Evolutionary conservation across 2,113 vertebrate genomes (phyloP), one percentile per base, ranked within the genome.

Genomic region (Suncus etruscus): DNA sequence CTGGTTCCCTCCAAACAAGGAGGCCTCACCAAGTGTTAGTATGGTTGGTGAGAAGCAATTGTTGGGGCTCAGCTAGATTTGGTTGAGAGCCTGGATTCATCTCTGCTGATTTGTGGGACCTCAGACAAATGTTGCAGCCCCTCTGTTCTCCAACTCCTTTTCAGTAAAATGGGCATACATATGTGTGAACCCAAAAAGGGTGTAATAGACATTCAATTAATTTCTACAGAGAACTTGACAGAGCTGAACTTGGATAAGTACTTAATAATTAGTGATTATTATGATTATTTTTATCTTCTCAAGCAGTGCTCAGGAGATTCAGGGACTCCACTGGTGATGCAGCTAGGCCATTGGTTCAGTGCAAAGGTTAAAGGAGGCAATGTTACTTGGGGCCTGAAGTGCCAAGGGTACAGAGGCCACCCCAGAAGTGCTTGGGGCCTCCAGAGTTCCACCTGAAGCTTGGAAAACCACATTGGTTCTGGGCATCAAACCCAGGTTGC

Each of bases 281-380:
- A 8, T 50, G 1, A 1, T 6, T 22, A 15, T 1, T 10, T 22
- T 2, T 11, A 0, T 0, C 58, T 61, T 61, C 6, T 20, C 58
- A 61, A 61, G 58, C 58, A 61, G 58, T 61, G 18, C 16, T 61
- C 58, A 61, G 7, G 58, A 61, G 58, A 61, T 61, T 61, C 58
- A 22, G 18, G 16, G 58, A 20, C 22, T 20, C 58, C 58, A 22
- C 58, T 61, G 58, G 58, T 61, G 58, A 61, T 61, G 20, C 58
- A 22, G 7, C 18, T 6, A 61, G 18, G 58, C 58, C 22, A 20
- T 20, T 22, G 58, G 58, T 10, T 54, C 51, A 10, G 15, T 54
- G 51, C 51, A 10, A 15, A 15, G 51, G 58, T 61, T 18, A 20
- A 20, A 61, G 8, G 18, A 61, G 6, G 16, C 15, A 20, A 61